Evolutionary conservation across 2,888 invertebrate genomes (phyloP), one percentile per base, ranked within the genome.

Genomic region (Lasioglossum zephyrum): DNA sequence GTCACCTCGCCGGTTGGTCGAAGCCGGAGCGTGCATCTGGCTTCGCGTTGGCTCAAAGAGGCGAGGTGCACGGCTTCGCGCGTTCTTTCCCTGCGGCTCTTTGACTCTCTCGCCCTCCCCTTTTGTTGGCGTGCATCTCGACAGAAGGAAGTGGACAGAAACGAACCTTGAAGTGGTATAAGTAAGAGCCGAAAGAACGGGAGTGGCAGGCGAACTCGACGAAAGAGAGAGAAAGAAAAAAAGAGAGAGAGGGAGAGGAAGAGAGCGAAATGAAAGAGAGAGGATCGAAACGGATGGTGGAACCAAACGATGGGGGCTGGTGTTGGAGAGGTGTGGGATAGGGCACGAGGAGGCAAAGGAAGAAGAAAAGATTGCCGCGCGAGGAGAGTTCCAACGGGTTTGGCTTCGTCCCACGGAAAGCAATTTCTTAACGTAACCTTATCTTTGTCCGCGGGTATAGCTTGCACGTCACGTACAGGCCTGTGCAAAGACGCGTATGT

Each of bases 351-450:
- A 41, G 26, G 81, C 73, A 73, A 82, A 84, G 77, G 85, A 82
- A 82, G 86, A 85, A 80, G 86, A 87, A 81, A 80, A 82, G 84
- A 86, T 88, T 84, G 79, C 69, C 73, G 70, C 66, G 31, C 63
- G 72, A 69, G 70, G 75, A 85, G 88, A 86, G 87, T 84, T 87
- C 73, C 75, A 74, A 75, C 77, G 74, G 73, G 88, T 87, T 90
- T 89, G 87, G 88, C 87, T 90, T 86, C 87, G 88, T 85, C 88
- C 83, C 82, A 87, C 82, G 89, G 86, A 85, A 92, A 90, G 92
- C 92, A 93, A 93, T 93, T 93, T 93, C 92, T 93, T 93, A 92
- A 89, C 88, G 88, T 85, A 90, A 91, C 91, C 90, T 92, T 89
- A 91, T 91, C 91, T 88, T 88, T 82, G 81, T 75, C 73, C 84